Base-by-base conservation (phyloP, 37 sponge, comb jelly and placozoan genomes). In the Aplysina aerophoba region DNA sequence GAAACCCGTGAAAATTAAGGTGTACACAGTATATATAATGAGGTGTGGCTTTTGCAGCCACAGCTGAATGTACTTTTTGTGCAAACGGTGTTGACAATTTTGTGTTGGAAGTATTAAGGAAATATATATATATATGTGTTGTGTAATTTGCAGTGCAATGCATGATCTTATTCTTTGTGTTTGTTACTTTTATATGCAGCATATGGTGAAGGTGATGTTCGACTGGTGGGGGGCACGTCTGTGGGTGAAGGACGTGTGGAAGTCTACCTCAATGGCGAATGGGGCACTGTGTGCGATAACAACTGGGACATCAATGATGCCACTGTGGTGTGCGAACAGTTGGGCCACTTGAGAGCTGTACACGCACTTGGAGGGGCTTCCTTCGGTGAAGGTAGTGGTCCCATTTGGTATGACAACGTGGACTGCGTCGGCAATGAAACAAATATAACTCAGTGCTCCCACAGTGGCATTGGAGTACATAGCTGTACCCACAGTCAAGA, bases 281-380 rank as follows among this genome's bases (percentile, higher is more conserved):
- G 64, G 64, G 64, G 64, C 64, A 62, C 64, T 28, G 64, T 62
- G 64, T 62, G 64, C 11, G 64, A 62, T 62, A 13, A 62, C 11
- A 13, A 13, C 4, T 62, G 64, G 64, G 64, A 62, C 64, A 4
- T 62, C 64, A 27, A 3, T 62, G 64, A 62, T 62, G 64, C 25
- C 28, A 62, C 4, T 62, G 64, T 62, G 24, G 64, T 62, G 64
- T 62, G 64, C 64, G 11, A 13, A 62, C 64, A 62, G 28, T 14
- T 62, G 4, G 64, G 64, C 4, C 11, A 28, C 28, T 13, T 4
- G 2, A 13, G 28, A 28, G 64, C 64, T 14, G 11, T 11, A n/a
- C 5, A 2, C 5, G 64, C 28, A 62, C 64, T 4, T 27, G 28
- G 27, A 28, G 28, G 4, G 5, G 64, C 64, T 62, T 62, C 5